Evolutionary conservation across 2,888 invertebrate species (phyloP), one percentile per base, ranked within the genome.

Genomic region (Vandiemenella viatica): DNA sequence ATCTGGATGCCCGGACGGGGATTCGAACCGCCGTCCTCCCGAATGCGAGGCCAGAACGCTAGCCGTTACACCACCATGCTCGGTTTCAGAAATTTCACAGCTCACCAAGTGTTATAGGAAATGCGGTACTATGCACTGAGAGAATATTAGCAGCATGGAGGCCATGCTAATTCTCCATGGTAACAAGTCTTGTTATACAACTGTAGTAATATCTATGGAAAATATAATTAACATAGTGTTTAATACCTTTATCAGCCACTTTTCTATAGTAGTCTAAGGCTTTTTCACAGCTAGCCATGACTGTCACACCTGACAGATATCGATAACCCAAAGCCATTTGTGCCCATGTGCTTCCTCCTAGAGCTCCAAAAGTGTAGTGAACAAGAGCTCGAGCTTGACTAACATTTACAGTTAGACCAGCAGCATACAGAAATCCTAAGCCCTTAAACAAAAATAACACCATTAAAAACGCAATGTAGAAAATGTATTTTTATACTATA

Each of bases 241-340:
- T 46, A 48, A 57, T 60, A 84, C 84, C 89, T 75, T 85, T 86
- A 57, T 83, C 79, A 4, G 95, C 95, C 1, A 92, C 95, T 62
- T 83, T 82, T 62, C 87, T 79, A 65, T 98, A 98, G 61, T 84
- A 84, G 51, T 86, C 83, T 55, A 99, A 71, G 0, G 97, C 89
- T 58, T 80, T 82, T 60, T 95, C 93, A 65, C 98, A 98, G 58
- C 84, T 90, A 13, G 79, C 75, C 4, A 85, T 77, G 5, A 96
- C 86, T 21, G 91, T 86, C 44, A 92, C 80, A 1, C 96, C 97
- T 18, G 86, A 80, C 79, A 87, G 90, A 69, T 92, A 82, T 1
- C 97, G 78, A 70, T 97, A 98, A 1, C 91, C 98, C 50, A 98
- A 69, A 17, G 91, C 88, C 96, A 98, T 97, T 71, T 93, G 93